Conservation (phyloP, 1,140 invertebrate species). For the Muscidifurax raptorellus region DNA sequence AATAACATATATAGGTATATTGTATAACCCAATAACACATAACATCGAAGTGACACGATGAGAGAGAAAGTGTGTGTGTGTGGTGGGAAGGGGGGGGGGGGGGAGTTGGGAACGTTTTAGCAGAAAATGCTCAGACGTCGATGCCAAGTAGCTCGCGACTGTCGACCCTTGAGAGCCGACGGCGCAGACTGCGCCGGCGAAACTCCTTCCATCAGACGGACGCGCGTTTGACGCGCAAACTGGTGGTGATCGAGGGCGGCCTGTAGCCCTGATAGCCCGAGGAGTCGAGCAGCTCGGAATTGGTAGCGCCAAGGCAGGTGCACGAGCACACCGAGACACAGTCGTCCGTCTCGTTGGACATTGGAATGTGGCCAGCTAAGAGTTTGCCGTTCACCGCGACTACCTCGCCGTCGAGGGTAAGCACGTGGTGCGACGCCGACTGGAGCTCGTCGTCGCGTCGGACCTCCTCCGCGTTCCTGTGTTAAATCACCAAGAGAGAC, state of each 20-base stretch:
- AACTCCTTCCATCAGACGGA: slow-evolving; percentile 76
- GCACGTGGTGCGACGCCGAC: slow-evolving; percentile 82
- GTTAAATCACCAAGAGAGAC: no score
- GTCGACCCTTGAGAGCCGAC: slow-evolving; percentile 69
- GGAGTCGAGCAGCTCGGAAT: slow-evolving; percentile 69
- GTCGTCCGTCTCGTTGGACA: slow-evolving; percentile 76
- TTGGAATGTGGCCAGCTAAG: slow-evolving; percentile 77
- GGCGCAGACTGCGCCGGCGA: slow-evolving; percentile 71
- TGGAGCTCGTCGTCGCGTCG: slow-evolving; percentile 90
- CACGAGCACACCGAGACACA: slow-evolving; percentile 84
- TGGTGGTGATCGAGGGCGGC: slow-evolving; percentile 68
- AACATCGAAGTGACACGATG: no score
- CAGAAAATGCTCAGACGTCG: slow-evolving; percentile 59
- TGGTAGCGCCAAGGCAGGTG: slow-evolving; percentile 77
- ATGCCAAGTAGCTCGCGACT: slow-evolving; percentile 71
- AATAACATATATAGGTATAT: no score
- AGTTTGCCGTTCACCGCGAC: slow-evolving; percentile 83
- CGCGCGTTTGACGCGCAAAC: slow-evolving; percentile 70
- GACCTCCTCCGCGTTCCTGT: slow-evolving; percentile 90
- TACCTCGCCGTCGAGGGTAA: slow-evolving; percentile 89
- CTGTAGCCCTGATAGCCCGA: slow-evolving; percentile 71
- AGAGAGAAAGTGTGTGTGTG: no score
- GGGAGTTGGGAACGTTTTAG: no score
- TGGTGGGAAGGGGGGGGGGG: no score
- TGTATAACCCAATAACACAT: no score